Conservation (phyloP, 2,797 vertebrate species). For the Ispidina picta region DNA sequence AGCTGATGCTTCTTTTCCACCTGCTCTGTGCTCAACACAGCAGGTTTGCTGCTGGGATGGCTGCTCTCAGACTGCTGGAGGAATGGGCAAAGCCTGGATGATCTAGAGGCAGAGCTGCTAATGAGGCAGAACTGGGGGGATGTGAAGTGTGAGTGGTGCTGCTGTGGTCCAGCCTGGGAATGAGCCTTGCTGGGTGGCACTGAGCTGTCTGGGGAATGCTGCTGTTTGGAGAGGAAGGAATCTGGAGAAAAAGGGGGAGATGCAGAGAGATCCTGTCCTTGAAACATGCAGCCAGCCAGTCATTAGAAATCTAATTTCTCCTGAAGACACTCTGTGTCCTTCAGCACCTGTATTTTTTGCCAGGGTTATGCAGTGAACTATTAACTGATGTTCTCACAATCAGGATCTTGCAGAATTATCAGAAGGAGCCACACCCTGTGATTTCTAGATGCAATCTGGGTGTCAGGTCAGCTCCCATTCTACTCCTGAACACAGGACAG, state of each 20-base stretch:
- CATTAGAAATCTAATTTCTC: background rate
- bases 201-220: background rate
- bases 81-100: background rate
- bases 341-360: background rate
- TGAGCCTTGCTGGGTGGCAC: background rate
- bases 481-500: conserved; percentile 64
- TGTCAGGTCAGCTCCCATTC: conserved; percentile 42
- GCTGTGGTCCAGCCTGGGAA: fast-evolving
- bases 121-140: background rate
- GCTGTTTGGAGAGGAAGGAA: background rate
- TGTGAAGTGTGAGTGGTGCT: background rate
- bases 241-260: background rate
- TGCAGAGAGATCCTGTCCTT: background rate
- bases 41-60: background rate
- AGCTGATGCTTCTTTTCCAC: background rate
- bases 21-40: background rate
- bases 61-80: background rate
- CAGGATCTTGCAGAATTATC: conserved; percentile 32
- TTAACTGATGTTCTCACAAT: background rate
- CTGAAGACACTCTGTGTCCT: background rate
- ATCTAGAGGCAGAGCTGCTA: background rate
- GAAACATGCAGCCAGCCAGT: background rate
- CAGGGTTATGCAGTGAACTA: background rate
- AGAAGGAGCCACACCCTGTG: background rate
- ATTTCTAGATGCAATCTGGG: conserved; percentile 48